phyloP scores from a whole-genome alignment of 2,888 invertebrate species.

The Clostera curtula region DNA sequence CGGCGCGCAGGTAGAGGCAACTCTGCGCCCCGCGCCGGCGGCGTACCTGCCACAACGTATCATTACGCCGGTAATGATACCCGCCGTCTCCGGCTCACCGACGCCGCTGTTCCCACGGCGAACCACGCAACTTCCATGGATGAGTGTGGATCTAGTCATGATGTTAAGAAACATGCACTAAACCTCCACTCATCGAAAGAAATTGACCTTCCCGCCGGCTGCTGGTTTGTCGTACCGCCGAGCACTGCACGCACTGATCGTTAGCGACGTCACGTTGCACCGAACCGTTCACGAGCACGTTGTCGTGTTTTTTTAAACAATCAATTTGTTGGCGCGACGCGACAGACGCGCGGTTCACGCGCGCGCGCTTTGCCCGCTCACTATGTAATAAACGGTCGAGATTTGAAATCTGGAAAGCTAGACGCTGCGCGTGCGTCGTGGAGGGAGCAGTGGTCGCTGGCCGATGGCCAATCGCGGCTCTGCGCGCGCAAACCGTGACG shows the following conservation, averaged over 20 bases:
- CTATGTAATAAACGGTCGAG: constrained; percentile 74
- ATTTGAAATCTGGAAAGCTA: constrained; percentile 71
- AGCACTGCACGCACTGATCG: constrained; percentile 67
- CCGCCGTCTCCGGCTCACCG: constrained; percentile 42
- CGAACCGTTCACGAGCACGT: constrained; percentile 64
- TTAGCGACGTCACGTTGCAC: constrained; percentile 64
- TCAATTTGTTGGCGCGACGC: constrained; percentile 34
- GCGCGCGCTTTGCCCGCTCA: constrained; percentile 55
- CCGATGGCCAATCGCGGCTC: constrained; percentile 42
- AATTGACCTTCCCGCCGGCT: constrained; percentile 59
- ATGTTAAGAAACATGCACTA: constrained; percentile 79
- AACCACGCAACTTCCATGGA: constrained; percentile 79
- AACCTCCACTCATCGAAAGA: constrained; percentile 84
- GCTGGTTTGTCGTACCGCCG: constrained; percentile 34
- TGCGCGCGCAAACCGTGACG: constrained; percentile 56
- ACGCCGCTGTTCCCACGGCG: constrained; percentile 37
- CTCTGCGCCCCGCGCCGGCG: constrained; percentile 31
- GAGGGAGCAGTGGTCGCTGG: constrained; percentile 33
- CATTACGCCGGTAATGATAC: constrained; percentile 62
- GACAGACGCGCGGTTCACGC: constrained; percentile 30
- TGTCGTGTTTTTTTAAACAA: constrained; percentile 53
- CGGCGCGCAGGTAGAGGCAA: constrained; percentile 54
- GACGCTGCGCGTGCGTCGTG: constrained; percentile 64
- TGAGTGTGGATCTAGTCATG: constrained; percentile 89
- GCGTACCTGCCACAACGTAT: constrained; percentile 62